These are phyloP conservation scores for Stegodyphus mimosarum DNA, from an alignment of 1,140 invertebrate species.

Conservation along the genomic window DNA sequence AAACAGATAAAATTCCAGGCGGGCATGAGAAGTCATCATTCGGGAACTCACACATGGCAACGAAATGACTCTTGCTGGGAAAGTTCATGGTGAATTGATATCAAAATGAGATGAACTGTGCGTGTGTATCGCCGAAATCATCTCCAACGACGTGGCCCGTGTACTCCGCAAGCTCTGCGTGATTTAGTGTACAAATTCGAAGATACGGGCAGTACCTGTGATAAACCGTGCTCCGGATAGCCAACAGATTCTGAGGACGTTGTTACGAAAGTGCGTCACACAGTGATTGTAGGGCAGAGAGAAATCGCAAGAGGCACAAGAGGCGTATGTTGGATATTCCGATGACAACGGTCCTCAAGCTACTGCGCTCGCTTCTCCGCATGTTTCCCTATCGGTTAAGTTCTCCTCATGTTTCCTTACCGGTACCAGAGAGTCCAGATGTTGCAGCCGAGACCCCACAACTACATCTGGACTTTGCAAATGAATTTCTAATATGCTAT, in stretches of 20 bases:
- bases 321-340: no score
- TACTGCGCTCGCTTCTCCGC: not conserved
- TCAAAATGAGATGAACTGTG: not conserved
- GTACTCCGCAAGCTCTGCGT: not conserved
- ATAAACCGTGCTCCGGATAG: no score
- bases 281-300: no score
- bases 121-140: not conserved
- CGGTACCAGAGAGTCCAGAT: not conserved
- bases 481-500: not conserved
- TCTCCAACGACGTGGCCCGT: not conserved
- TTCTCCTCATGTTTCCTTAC: not conserved
- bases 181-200: not conserved
- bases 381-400: no score
- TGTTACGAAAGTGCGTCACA: no score
- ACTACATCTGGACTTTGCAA: no score
- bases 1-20: not conserved
- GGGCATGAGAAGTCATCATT: not conserved
- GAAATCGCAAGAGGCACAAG: no score
- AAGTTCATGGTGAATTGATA: not conserved
- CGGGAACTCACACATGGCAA: conserved; percentile 8
- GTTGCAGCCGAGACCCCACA: no score
- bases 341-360: not conserved
- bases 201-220: not conserved
- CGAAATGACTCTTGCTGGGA: not conserved
- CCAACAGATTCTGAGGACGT: no score